phyloP scores from a whole-genome alignment of 2,113 vertebrate genomes.

The Microtus ochrogaster region DNA sequence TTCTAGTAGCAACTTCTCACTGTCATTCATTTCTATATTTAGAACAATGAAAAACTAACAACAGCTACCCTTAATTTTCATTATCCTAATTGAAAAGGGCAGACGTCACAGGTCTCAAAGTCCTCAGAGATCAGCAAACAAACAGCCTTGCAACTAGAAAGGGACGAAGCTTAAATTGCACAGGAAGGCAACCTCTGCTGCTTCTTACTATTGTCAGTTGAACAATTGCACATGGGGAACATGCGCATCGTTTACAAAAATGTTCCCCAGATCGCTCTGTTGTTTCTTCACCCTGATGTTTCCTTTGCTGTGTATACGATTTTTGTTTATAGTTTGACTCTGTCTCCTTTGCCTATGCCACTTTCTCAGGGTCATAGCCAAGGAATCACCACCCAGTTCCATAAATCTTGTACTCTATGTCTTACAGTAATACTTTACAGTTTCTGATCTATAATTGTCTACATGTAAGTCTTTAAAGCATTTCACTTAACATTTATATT shows the following conservation, averaged over 20 bases:
- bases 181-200: background rate
- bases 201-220: background rate
- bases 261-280: rapidly evolving
- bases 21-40: background rate
- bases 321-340: background rate
- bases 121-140: background rate
- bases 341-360: background rate
- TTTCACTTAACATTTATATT: background rate
- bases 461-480: background rate
- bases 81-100: background rate
- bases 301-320: background rate
- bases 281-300: background rate
- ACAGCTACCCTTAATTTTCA: background rate
- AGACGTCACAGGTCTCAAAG: background rate
- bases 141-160: slow-evolving; percentile 15
- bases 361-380: background rate
- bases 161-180: background rate
- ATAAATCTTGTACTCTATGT: background rate
- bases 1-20: slow-evolving; percentile 32
- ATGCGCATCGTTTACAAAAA: background rate
- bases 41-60: background rate
- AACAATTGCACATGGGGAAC: background rate
- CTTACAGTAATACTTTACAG: background rate
- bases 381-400: too few species aligned
- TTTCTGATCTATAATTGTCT: background rate